Evolutionary conservation across 2,888 invertebrate species (phyloP).

Genomic region (Ceratothoa steindachneri): DNA sequence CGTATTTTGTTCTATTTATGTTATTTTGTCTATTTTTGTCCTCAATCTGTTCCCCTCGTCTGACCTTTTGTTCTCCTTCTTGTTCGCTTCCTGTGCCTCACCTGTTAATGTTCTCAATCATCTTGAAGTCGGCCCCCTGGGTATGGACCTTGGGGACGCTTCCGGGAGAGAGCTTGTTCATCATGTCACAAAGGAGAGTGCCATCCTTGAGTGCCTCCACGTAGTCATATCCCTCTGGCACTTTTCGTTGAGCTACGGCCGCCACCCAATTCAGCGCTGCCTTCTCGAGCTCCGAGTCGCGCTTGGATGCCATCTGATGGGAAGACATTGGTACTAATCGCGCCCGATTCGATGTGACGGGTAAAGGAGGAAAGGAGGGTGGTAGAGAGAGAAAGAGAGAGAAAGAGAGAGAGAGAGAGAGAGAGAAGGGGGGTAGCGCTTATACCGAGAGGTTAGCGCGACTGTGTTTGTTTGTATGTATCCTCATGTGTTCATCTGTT

Average conservation of each 20-base stretch:
- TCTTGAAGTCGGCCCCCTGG: conserved; percentile 93
- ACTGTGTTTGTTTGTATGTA: no score
- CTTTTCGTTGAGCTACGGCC: conserved; percentile 75
- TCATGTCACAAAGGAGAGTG: conserved; percentile 77
- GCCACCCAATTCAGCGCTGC: conserved; percentile 93
- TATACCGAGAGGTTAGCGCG: no score
- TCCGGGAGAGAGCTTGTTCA: conserved; percentile 89
- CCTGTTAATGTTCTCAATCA: conserved; percentile 99
- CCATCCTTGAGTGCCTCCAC: conserved; percentile 78
- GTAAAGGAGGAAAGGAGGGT: neutral
- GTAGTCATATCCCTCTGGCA: conserved; percentile 64
- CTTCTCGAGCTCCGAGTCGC: conserved; percentile 72
- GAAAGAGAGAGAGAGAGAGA: neutral
- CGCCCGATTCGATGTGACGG: no score
- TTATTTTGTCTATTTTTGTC: no score
- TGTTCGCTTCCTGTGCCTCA: no score
- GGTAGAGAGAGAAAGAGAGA: neutral
- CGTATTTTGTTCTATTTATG: no score
- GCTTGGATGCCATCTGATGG: conserved; percentile 60
- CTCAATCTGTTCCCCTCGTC: no score
- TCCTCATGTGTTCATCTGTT: no score
- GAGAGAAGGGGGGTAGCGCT: no score
- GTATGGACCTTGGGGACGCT: conserved; percentile 85
- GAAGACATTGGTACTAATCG: neutral
- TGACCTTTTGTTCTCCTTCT: no score